A percentile compares a stretch with the other conserved stretches of the same genome.
These are phyloP conservation scores for Xerus rutilus DNA, from an alignment of 2,797 vertebrate genomes.

Conservation along the genomic window DNA sequence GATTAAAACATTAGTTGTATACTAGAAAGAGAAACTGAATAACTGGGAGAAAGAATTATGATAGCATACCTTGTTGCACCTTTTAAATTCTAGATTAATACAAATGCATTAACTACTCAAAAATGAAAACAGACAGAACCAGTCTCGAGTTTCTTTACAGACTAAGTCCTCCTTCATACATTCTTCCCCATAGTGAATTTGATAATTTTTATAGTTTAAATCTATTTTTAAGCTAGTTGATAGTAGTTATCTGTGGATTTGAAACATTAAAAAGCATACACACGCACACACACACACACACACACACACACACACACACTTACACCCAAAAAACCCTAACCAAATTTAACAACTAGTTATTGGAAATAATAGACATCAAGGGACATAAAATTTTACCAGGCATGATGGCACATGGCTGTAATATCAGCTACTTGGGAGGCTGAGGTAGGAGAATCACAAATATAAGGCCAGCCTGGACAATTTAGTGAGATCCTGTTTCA, in stretches of 20 bases:
- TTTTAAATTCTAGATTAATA: conserved; percentile 49
- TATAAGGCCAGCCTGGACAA: background rate
- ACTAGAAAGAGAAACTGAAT: background rate
- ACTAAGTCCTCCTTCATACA: background rate
- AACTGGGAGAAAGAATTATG: background rate
- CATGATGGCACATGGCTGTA: background rate
- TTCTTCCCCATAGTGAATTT: background rate
- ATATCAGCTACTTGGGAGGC: background rate
- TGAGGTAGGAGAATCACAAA: background rate
- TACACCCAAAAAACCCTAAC: background rate
- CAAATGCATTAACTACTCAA: background rate
- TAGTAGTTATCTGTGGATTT: background rate
- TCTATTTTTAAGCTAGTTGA: background rate
- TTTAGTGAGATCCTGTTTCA: background rate
- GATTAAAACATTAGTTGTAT: conserved; percentile 36
- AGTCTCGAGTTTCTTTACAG: conserved; percentile 12
- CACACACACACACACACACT: background rate
- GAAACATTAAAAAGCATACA: conserved; percentile 21
- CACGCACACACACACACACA: background rate
- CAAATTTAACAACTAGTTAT: conserved; percentile 31
- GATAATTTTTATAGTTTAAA: conserved; percentile 17
- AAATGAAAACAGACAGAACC: background rate
- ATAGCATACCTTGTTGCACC: background rate
- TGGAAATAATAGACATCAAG: background rate
- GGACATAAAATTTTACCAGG: background rate